Evolutionary conservation across 2,113 vertebrate species (phyloP), one percentile per base, ranked within the genome.

Genomic region (Amazona vittata): DNA sequence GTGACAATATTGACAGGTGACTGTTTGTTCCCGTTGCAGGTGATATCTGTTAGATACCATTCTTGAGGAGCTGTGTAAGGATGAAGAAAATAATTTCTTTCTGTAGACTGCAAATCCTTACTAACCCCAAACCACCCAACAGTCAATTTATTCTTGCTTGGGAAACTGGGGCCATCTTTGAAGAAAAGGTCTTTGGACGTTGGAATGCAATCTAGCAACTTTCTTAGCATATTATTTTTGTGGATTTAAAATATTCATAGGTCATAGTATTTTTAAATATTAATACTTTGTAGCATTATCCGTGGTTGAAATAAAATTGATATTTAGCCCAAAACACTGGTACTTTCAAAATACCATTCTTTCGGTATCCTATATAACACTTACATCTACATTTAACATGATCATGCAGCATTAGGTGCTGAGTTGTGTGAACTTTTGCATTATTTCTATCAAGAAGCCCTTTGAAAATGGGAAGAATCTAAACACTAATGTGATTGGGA

Each of bases 1-100:
- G 98, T 99, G 87, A 98, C 82, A 1, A 99, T 99, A 96, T 99
- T 98, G 93, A 99, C 98, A 5, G 99, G 99, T 8, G 99, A 99
- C 89, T 99, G 99, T 0, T 24, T 96, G 8, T 33, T n/a, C 25
- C 96, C 97, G 7, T 93, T 97, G 95, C 99, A 99, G 4, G 13
- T 59, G 2, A 0, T 3, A 20, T 94, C 83, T 13, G 44, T 4
- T 15, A 4, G 11, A 4, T 83, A 9, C 99, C 99, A 99, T 0
- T 33, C 7, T 3, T 15, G 52, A 3, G 99, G 99, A 21, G 75
- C 99, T 99, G 26, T 47, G 77, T 5, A 35, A 35, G 29, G 26
- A 49, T 6, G 15, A 70, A 84, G 22, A 67, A 91, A 79, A 80
- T 2, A 13, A 1, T 24, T 11, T 4, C 15, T 70, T 29, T 22